Conservation (phyloP, 2,113 vertebrate species). For the Salminus brasiliensis region DNA sequence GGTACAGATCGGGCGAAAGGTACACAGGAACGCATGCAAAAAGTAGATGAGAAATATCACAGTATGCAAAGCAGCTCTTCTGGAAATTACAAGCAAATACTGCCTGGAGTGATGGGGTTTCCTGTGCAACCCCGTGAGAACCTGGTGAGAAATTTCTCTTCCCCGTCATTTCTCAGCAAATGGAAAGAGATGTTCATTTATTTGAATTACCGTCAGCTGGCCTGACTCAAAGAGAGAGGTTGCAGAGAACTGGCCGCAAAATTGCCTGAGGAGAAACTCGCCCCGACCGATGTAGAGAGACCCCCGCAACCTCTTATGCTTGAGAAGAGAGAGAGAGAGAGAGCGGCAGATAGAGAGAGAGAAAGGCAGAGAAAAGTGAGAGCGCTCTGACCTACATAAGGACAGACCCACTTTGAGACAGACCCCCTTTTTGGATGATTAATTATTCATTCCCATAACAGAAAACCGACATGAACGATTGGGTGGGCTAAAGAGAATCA, state of each 20-base stretch:
- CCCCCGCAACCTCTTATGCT: neutral
- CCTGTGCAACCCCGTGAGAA: constrained; percentile 20
- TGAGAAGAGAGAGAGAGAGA: neutral
- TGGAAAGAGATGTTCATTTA: constrained; percentile 58
- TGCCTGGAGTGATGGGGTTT: constrained; percentile 36
- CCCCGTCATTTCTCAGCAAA: constrained; percentile 50
- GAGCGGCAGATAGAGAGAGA: constrained; percentile 1
- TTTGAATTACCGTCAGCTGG: constrained; percentile 56
- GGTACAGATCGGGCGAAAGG: constrained; percentile 26
- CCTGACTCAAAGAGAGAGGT: constrained; percentile 16
- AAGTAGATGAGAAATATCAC: constrained; percentile 26
- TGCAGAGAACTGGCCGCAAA: neutral
- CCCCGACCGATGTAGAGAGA: neutral
- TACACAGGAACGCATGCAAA: neutral
- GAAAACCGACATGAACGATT: neutral
- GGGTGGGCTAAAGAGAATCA: neutral
- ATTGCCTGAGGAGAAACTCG: constrained; percentile 33
- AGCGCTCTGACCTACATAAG: constrained; percentile 31
- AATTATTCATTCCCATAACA: constrained; percentile 6
- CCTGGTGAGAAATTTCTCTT: constrained; percentile 35
- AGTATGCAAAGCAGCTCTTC: constrained; percentile 25
- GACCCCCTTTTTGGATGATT: constrained; percentile 12
- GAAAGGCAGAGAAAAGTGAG: constrained; percentile 1
- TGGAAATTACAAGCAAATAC: constrained; percentile 38
- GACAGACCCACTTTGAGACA: constrained; percentile 3